A percentile compares a stretch with the other conserved stretches of the same genome.
These are phyloP conservation scores for Harpia harpyja DNA, from an alignment of 2,797 vertebrate species.

Conservation along the genomic window DNA sequence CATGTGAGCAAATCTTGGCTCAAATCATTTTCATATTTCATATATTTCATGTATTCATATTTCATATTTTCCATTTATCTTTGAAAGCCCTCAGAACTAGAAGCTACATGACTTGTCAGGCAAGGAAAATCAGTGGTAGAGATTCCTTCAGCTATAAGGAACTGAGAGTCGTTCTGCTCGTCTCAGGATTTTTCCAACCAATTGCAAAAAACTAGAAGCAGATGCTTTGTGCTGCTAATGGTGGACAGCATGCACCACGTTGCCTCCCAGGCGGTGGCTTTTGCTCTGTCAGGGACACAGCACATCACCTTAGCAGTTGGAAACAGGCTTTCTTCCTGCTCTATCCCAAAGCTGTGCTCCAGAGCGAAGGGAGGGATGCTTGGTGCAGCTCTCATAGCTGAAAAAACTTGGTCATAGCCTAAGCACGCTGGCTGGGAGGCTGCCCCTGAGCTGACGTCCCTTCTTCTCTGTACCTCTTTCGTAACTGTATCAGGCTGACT, in stretches of 20 bases:
- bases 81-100: background rate
- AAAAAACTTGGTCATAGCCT: background rate
- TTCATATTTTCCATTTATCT: background rate
- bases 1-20: background rate
- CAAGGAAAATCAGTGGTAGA: background rate
- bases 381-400: background rate
- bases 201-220: background rate
- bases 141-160: background rate
- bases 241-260: rapidly evolving
- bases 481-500: background rate
- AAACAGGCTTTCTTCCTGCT: background rate
- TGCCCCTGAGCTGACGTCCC: rapidly evolving
- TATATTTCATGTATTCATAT: background rate
- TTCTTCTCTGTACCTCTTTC: background rate
- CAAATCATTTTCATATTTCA: background rate
- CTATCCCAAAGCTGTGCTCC: rapidly evolving
- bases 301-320: background rate
- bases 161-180: rapidly evolving
- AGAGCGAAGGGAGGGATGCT: rapidly evolving
- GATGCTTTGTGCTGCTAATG: background rate
- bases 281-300: background rate
- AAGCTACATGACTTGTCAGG: background rate
- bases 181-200: background rate
- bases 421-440: background rate
- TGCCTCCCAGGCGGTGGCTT: background rate